phyloP scores from a whole-genome alignment of 2,888 invertebrate genomes.

The Nemotelus pantherinus region DNA sequence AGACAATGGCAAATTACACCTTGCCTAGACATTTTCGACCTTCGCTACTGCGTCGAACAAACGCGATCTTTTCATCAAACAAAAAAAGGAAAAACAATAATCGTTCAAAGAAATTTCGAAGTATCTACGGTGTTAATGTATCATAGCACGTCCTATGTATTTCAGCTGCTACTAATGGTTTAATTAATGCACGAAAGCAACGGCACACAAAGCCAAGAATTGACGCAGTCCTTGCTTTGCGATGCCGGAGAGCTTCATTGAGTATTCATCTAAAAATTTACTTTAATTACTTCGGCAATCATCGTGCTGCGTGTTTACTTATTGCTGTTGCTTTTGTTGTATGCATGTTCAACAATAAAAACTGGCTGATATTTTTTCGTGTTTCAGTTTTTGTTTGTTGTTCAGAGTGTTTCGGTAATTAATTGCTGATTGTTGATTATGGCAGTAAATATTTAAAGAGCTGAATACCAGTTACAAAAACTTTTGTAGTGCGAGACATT shows the following conservation, averaged over 20 bases:
- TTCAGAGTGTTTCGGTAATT: background rate
- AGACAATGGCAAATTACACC: conserved; percentile 18
- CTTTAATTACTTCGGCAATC: background rate
- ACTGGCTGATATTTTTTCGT: too few relatives aligned
- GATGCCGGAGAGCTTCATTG: background rate
- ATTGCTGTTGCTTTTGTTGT: background rate
- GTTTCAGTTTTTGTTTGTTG: background rate
- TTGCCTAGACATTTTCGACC: conserved; percentile 5
- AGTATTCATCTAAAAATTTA: background rate
- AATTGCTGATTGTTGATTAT: background rate
- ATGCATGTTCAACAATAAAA: too few relatives aligned
- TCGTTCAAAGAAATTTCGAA: too few relatives aligned
- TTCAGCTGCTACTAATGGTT: too few relatives aligned
- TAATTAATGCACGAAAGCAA: too few relatives aligned
- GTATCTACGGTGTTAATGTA: too few relatives aligned
- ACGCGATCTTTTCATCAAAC: background rate
- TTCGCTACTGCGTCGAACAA: background rate
- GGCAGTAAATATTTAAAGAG: background rate
- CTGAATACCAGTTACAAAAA: background rate
- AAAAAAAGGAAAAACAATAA: background rate
- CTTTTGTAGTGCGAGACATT: background rate
- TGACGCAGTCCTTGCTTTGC: background rate
- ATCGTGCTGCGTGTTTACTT: background rate
- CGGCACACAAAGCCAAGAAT: background rate
- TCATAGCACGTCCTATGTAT: too few relatives aligned